Conservation (phyloP, 2,113 vertebrate species). For the Catharus minimus region DNA sequence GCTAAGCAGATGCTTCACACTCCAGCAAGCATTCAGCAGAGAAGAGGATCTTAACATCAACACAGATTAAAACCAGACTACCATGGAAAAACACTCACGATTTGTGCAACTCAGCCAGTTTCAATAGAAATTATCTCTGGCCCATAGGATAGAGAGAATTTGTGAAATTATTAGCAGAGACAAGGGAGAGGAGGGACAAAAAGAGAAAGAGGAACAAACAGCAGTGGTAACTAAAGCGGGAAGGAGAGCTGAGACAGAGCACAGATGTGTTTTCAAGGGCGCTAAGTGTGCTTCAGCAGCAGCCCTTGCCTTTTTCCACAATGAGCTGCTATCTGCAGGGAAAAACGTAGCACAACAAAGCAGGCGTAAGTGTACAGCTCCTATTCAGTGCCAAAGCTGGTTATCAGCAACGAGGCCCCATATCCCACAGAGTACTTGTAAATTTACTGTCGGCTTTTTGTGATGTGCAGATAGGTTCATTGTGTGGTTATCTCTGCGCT, state of each 20-base stretch:
- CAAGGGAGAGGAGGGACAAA: not conserved
- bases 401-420: not conserved
- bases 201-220: not conserved
- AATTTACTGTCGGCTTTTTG: not conserved
- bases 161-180: not conserved
- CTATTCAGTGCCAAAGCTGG: not conserved
- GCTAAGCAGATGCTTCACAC: constrained; percentile 7
- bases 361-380: not conserved
- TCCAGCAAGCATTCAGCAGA: not conserved
- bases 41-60: not conserved
- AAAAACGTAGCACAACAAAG: not conserved
- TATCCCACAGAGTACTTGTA: not conserved
- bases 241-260: not conserved
- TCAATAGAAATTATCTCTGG: not conserved
- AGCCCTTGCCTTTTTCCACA: constrained; percentile 2
- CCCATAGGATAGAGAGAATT: not conserved
- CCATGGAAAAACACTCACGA: not conserved
- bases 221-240: not conserved
- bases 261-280: not conserved
- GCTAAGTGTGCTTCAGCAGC: not conserved
- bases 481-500: not conserved
- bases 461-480: constrained; percentile 8
- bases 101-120: not conserved
- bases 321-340: not conserved
- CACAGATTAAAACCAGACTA: not conserved